These are phyloP conservation scores for Paedocypris sp. DNA, from an alignment of 2,113 vertebrate species.

Conservation along the genomic window DNA sequence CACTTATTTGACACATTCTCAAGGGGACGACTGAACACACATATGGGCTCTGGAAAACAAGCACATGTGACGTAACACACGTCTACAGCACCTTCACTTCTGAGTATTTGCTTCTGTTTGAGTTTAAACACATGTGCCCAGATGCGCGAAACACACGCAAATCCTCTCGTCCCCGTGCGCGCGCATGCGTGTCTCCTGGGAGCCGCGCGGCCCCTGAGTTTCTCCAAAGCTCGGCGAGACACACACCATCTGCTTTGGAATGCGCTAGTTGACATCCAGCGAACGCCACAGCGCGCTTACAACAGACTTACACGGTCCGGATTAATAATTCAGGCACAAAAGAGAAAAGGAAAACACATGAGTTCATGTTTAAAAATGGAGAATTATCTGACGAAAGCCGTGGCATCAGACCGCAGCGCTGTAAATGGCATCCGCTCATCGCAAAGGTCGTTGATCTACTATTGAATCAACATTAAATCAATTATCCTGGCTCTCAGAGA, in stretches of 20 bases:
- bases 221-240: conserved; percentile 13
- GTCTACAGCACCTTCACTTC: not conserved
- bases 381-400: too few species aligned
- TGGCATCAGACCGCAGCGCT: not conserved
- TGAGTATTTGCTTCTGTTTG: not conserved
- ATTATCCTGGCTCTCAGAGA: not conserved
- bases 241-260: conserved; percentile 15
- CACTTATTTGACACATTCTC: conserved; percentile 8
- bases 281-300: not conserved
- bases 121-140: not conserved
- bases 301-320: too few species aligned
- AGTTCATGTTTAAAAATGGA: too few species aligned
- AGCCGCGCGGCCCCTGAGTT: conserved; percentile 2
- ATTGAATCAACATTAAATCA: not conserved
- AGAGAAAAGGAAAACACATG: not conserved
- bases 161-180: not conserved
- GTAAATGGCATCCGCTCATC: not conserved
- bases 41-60: not conserved
- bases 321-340: not conserved
- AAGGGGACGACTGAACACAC: not conserved
- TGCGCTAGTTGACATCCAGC: not conserved
- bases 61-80: not conserved
- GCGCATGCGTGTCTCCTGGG: conserved; percentile 1
- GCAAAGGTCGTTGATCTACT: not conserved
- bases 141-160: not conserved